phyloP scores from a whole-genome alignment of 2,113 vertebrate genomes.

The Chrysochloris asiatica region DNA sequence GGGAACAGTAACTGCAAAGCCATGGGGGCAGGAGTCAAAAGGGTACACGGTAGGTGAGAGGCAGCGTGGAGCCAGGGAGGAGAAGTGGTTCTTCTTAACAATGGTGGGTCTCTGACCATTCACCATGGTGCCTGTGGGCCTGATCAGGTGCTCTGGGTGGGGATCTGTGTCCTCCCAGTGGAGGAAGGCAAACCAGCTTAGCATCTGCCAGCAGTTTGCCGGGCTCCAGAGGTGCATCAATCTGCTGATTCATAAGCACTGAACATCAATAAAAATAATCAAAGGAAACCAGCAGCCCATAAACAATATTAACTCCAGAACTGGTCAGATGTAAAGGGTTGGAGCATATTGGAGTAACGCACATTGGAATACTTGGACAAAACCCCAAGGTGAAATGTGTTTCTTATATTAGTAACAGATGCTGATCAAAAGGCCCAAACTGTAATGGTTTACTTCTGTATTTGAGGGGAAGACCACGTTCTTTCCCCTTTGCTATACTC shows the following conservation, averaged over 20 bases:
- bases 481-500: neutral
- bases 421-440: slow-evolving; percentile 30
- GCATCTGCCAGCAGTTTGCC: slow-evolving; percentile 18
- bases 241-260: slow-evolving; percentile 63
- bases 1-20: neutral
- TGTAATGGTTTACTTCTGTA: neutral
- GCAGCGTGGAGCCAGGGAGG: neutral
- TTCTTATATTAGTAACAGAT: slow-evolving; percentile 67
- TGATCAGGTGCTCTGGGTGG: neutral
- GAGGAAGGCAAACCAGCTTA: neutral
- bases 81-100: neutral
- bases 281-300: slow-evolving; percentile 78
- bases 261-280: slow-evolving; percentile 80
- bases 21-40: neutral
- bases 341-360: slow-evolving; percentile 57
- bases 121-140: neutral
- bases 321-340: slow-evolving; percentile 69
- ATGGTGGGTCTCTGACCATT: neutral
- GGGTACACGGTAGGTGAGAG: too few species aligned
- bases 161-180: neutral
- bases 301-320: slow-evolving; percentile 71
- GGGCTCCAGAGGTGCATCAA: slow-evolving; percentile 55
- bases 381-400: slow-evolving; percentile 25
- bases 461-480: neutral
- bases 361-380: slow-evolving; percentile 43